These are phyloP conservation scores for Nanger granti DNA, from an alignment of 2,113 vertebrate species.

Conservation along the genomic window DNA sequence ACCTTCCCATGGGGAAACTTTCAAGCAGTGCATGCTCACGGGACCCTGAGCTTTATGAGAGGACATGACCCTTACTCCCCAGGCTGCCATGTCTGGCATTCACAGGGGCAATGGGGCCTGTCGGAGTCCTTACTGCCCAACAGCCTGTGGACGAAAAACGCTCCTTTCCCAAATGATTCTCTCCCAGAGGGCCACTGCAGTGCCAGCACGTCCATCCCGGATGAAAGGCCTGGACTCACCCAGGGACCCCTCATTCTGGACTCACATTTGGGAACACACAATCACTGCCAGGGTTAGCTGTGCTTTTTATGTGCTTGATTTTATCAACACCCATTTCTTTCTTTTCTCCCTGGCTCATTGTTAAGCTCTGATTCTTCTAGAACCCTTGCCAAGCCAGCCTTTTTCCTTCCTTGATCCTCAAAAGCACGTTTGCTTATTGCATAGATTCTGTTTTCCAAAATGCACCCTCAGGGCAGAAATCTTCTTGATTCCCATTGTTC, in stretches of 20 bases:
- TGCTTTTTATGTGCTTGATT: neutral
- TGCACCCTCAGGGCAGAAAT: accelerated
- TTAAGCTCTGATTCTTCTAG: neutral
- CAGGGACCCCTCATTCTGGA: neutral
- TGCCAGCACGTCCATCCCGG: accelerated
- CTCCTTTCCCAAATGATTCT: neutral
- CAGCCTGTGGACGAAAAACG: neutral
- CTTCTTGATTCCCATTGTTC: neutral
- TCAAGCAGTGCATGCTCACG: neutral
- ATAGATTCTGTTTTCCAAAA: neutral
- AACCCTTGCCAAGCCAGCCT: neutral
- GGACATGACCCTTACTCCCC: slow-evolving; percentile 18
- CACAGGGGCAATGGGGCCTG: slow-evolving; percentile 12
- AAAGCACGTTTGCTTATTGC: neutral
- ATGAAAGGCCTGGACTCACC: neutral
- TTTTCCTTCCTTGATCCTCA: neutral
- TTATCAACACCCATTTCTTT: neutral
- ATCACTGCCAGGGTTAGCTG: accelerated
- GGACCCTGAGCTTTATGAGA: slow-evolving; percentile 37
- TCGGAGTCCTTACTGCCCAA: neutral
- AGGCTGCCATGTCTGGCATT: neutral
- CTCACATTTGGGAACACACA: neutral
- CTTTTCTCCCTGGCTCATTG: neutral
- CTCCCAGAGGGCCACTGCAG: neutral
- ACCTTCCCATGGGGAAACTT: neutral